Evolutionary conservation across 2,113 vertebrate species (phyloP).

Genomic region (Chamaea fasciata): DNA sequence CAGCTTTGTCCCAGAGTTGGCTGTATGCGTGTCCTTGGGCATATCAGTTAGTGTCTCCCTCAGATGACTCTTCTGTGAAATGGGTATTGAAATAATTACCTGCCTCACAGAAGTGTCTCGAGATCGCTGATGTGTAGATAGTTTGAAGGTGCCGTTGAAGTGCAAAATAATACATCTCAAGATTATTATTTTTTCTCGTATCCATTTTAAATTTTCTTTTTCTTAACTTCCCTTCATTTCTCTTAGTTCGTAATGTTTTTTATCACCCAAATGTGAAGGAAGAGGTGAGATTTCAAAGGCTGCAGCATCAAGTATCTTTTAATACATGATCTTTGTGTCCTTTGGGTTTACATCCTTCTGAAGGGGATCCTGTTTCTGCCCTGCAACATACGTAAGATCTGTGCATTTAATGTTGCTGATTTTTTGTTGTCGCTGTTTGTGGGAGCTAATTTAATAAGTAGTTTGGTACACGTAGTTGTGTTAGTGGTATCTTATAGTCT

Average conservation of each 20-base stretch:
- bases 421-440: slow-evolving; percentile 55
- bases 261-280: slow-evolving; percentile 65
- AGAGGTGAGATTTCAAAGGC: slow-evolving; percentile 65
- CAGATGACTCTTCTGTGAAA: neutral
- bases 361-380: slow-evolving; percentile 63
- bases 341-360: slow-evolving; percentile 66
- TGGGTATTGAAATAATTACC: slow-evolving; percentile 6
- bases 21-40: neutral
- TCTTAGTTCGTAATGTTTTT: slow-evolving; percentile 66
- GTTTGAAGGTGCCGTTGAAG: slow-evolving; percentile 62
- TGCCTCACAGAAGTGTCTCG: neutral
- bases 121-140: slow-evolving; percentile 18
- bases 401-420: slow-evolving; percentile 62
- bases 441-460: slow-evolving; percentile 45
- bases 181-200: slow-evolving; percentile 54
- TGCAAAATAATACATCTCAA: slow-evolving; percentile 56
- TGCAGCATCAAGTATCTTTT: slow-evolving; percentile 64
- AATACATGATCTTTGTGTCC: slow-evolving; percentile 63
- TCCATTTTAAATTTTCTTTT: slow-evolving; percentile 62
- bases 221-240: slow-evolving; percentile 65
- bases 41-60: neutral
- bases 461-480: slow-evolving; percentile 14
- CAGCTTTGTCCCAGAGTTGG: neutral
- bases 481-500: neutral
- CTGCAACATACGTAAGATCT: slow-evolving; percentile 61